phyloP scores from a whole-genome alignment of 2,113 vertebrate species.

The Clarias gariepinus region DNA sequence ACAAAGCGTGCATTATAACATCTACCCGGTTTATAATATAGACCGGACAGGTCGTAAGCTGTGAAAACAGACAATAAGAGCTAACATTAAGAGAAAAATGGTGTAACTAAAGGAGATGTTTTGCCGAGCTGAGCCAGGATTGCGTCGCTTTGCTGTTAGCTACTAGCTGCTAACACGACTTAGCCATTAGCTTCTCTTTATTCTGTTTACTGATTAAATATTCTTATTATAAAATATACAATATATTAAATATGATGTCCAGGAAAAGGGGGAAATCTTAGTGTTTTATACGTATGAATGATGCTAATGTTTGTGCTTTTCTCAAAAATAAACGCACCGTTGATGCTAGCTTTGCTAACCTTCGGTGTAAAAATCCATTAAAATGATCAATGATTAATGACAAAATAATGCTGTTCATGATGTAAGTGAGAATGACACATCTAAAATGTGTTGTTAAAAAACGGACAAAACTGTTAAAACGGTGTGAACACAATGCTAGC shows the following conservation, averaged over 20 bases:
- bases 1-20: not conserved
- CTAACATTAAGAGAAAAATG: not conserved
- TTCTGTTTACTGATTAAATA: too few relatives aligned
- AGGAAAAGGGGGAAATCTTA: too few relatives aligned
- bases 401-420: too few relatives aligned
- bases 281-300: too few relatives aligned
- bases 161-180: not conserved
- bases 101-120: not conserved
- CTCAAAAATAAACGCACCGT: not conserved
- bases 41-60: not conserved
- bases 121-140: not conserved
- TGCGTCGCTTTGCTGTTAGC: not conserved
- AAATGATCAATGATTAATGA: too few relatives aligned
- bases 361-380: too few relatives aligned
- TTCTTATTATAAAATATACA: too few relatives aligned
- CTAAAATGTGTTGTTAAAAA: not conserved
- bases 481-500: not conserved
- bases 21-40: not conserved
- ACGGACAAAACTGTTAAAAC: not conserved
- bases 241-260: too few relatives aligned
- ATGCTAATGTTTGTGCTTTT: not conserved
- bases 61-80: not conserved
- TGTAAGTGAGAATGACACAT: not conserved
- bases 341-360: too few relatives aligned
- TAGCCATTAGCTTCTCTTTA: not conserved